phyloP scores from a whole-genome alignment of 1,140 invertebrate genomes.

The Oryctes rhinoceros region DNA sequence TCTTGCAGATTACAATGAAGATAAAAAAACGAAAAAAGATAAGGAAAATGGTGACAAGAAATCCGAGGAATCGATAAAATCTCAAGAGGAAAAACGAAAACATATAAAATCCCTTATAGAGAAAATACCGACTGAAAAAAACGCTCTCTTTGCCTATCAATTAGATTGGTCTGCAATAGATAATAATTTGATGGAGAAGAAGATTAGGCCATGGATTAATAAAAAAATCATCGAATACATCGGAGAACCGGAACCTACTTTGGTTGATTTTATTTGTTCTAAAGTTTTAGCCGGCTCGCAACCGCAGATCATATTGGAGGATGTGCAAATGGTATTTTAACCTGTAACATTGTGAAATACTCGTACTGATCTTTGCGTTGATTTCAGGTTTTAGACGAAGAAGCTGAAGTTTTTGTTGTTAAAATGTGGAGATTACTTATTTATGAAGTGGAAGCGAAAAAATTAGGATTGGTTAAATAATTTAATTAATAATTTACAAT shows the following conservation, averaged over 20 bases:
- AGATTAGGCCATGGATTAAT: constrained; percentile 98
- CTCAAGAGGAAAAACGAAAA: constrained; percentile 93
- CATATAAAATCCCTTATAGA: constrained; percentile 97
- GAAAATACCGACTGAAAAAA: constrained; percentile 97
- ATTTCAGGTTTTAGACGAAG: constrained; percentile 76
- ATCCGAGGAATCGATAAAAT: constrained; percentile 73
- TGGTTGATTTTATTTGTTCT: constrained; percentile 98
- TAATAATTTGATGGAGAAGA: constrained; percentile 87
- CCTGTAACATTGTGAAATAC: constrained; percentile 43
- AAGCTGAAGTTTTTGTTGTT: constrained; percentile 99
- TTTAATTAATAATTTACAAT: constrained; percentile 37
- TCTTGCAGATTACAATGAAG: constrained; percentile 68
- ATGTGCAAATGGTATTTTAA: constrained; percentile 92
- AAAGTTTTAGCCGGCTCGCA: constrained; percentile 93
- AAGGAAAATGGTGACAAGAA: constrained; percentile 71
- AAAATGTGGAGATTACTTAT: constrained; percentile 99
- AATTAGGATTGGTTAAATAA: constrained; percentile 79
- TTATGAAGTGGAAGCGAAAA: constrained; percentile 99
- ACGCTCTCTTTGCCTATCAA: constrained; percentile 92
- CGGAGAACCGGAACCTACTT: constrained; percentile 97
- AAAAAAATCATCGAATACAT: constrained; percentile 99
- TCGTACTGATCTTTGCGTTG: constrained; percentile 15
- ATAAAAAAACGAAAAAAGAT: constrained; percentile 68
- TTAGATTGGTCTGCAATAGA: constrained; percentile 87
- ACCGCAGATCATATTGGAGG: constrained; percentile 93